Percentiles rank a stretch among this genome's conserved stretches.
Evolutionary conservation across 1,140 invertebrate species (phyloP).

Genomic region (Gyrodactylus salaris): DNA sequence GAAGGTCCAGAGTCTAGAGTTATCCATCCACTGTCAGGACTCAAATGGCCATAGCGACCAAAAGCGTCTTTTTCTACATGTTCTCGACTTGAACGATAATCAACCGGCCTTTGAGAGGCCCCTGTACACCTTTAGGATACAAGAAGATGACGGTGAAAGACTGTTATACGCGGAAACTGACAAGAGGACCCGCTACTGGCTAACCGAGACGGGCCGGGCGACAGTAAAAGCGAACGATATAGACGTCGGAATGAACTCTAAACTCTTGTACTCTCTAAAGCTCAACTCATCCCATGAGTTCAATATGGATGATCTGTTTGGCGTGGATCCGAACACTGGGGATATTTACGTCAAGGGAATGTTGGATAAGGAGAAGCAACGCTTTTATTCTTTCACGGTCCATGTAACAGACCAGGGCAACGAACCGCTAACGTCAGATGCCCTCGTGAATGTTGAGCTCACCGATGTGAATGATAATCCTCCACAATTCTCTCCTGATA

Average conservation of each 20-base stretch:
- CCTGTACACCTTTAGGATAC: neutral
- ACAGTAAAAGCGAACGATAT: neutral
- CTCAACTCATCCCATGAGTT: neutral
- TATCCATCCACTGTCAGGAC: neutral
- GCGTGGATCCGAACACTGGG: neutral
- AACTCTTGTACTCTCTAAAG: neutral
- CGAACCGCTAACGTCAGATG: neutral
- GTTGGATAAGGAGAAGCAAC: neutral
- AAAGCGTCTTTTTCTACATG: neutral
- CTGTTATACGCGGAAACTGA: neutral
- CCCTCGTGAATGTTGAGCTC: neutral
- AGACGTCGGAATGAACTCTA: neutral
- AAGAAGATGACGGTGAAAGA: neutral
- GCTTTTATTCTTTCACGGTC: neutral
- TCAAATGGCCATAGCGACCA: neutral
- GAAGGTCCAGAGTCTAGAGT: neutral
- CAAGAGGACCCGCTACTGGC: neutral
- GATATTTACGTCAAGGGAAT: neutral
- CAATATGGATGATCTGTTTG: neutral
- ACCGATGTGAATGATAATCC: neutral
- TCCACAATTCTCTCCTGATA: neutral
- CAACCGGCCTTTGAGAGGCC: neutral
- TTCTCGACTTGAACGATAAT: neutral
- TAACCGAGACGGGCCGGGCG: neutral
- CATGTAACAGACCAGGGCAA: neutral